Conservation (phyloP, 2,888 invertebrate species). For the Malachius bipustulatus region DNA sequence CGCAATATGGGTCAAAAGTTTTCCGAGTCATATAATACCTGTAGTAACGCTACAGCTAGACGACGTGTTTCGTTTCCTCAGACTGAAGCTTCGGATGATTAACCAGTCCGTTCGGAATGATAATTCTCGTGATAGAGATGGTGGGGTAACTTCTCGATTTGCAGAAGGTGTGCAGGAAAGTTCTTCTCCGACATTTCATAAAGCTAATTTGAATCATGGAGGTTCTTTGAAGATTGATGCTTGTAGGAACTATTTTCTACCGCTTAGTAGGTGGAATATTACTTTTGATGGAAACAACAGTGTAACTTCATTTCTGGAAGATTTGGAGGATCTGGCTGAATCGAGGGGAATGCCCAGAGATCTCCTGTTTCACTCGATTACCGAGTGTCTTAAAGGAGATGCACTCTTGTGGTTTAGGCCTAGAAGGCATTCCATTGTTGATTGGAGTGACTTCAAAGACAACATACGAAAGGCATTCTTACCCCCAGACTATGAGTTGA, state of each 20-base stretch:
- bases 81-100: too few relatives aligned
- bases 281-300: slow-evolving; percentile 6
- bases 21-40: too few relatives aligned
- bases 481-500: slow-evolving; percentile 13
- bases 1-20: too few relatives aligned
- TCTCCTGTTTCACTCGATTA: slow-evolving; percentile 12
- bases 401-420: slow-evolving; percentile 17
- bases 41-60: too few relatives aligned
- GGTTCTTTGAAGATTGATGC: too few relatives aligned
- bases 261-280: slow-evolving; percentile 8
- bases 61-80: too few relatives aligned
- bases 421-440: neutral
- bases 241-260: neutral
- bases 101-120: too few relatives aligned
- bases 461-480: slow-evolving; percentile 10
- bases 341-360: slow-evolving; percentile 11
- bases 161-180: neutral
- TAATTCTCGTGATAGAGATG: too few relatives aligned
- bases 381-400: slow-evolving; percentile 14
- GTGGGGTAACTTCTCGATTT: too few relatives aligned
- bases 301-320: slow-evolving; percentile 12
- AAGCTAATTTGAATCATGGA: neutral
- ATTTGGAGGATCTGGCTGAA: slow-evolving; percentile 14
- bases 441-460: slow-evolving; percentile 9
- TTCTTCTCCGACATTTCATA: neutral